Base-by-base conservation (phyloP, 2,113 vertebrate genomes). In the Mesocricetus auratus region DNA sequence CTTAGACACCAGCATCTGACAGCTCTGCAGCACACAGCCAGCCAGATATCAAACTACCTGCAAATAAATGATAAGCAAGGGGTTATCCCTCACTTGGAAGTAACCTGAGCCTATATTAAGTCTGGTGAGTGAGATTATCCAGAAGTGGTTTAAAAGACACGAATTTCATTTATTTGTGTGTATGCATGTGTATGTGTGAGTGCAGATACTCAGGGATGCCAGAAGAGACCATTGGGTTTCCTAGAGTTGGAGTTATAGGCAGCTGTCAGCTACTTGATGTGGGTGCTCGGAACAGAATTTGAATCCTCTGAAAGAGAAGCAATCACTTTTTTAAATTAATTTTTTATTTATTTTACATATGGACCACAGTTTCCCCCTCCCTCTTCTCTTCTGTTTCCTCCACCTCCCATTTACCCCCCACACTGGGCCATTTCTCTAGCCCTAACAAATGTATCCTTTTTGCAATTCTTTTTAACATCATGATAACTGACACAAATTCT, bases 41-140 rank as follows among this genome's bases (percentile, higher is more conserved):
- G 99, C 99, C 97, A 99, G 98, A 93, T 99, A 99, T 83, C 99
- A 99, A 29, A 99, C 99, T 12, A 99, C 99, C 99, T 99, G 94
- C 64, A 94, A 95, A 92, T 8, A 97, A 94, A n/a, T 31, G 0
- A 93, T 4, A 89, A 73, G 22, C 85, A 74, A 45, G 81, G 21
- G 0, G 1, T 89, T 50, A 85, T 10, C 19, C 42, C 0, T 26
- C 8, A 5, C 11, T 53, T 6, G 17, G 74, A 89, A 86, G 17
- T 73, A 50, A 50, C 85, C 24, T 60, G 26, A 66, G 19, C 19
- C 19, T 42, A n/a, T 24, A 36, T 3, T 12, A n/a, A 15, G 17
- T 9, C 13, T 3, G 7, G 1, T 15, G 31, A 21, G 53, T 39
- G 7, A 29, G 10, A 77, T 21, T 4, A 15, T 56, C 42, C 68